Evolutionary conservation across 2,797 vertebrate species (phyloP).

Genomic region (Glossophaga mutica): DNA sequence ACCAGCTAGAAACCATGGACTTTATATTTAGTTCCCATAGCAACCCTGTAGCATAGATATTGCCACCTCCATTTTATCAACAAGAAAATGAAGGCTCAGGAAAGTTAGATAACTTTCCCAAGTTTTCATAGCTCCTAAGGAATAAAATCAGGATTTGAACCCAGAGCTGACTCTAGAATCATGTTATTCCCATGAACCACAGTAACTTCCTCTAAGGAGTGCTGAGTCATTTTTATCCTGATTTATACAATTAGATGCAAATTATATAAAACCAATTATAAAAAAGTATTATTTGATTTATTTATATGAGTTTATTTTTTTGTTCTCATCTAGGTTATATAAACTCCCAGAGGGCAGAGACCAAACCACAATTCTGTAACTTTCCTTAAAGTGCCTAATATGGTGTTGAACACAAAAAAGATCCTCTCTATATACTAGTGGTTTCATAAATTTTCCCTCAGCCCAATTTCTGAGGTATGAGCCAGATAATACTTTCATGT

Average conservation of each 20-base stretch:
- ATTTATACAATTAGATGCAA: neutral
- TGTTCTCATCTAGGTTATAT: constrained; percentile 8
- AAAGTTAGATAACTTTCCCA: neutral
- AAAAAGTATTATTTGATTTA: neutral
- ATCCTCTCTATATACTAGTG: neutral
- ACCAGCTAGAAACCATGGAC: neutral
- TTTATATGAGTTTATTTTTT: constrained; percentile 2
- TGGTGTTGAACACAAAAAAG: neutral
- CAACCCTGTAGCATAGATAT: neutral
- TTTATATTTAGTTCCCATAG: neutral
- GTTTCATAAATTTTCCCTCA: neutral
- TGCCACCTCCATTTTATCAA: neutral
- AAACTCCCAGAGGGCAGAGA: neutral
- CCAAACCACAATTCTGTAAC: neutral
- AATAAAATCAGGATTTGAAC: constrained; percentile 18
- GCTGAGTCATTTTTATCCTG: neutral
- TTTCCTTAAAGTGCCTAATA: neutral
- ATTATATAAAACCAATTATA: neutral
- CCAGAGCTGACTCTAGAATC: neutral
- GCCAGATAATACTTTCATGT: neutral
- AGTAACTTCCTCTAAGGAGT: neutral
- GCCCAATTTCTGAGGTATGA: neutral
- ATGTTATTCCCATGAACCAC: constrained; percentile 1
- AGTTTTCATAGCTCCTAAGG: neutral
- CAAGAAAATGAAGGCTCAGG: neutral